A percentile compares a stretch with the other conserved stretches of the same genome.
phyloP scores from a whole-genome alignment of 2,113 vertebrate genomes.

The Nannobrachium achirus region DNA sequence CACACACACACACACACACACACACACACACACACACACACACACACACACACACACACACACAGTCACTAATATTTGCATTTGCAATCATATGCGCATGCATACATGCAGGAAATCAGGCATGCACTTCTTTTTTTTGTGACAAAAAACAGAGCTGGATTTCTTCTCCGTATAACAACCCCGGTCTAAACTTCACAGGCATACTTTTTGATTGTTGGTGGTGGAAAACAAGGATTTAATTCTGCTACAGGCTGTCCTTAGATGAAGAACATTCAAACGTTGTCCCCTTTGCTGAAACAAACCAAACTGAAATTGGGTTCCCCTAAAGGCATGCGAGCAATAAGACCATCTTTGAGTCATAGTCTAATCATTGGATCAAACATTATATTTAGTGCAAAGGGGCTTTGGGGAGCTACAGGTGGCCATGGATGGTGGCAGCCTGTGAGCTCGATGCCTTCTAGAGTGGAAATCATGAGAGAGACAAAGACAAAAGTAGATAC shows the following conservation, averaged over 20 bases:
- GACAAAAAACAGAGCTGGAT: slow-evolving; percentile 15
- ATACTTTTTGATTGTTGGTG: slow-evolving; percentile 37
- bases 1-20: slow-evolving; percentile 48
- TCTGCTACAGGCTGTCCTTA: slow-evolving; percentile 26
- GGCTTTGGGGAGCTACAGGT: slow-evolving; percentile 26
- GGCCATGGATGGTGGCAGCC: slow-evolving; percentile 18
- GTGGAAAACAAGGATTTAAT: slow-evolving; percentile 50
- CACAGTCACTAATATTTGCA: slow-evolving; percentile 26
- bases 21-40: slow-evolving; percentile 16
- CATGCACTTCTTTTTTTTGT: slow-evolving; percentile 33
- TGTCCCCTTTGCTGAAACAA: slow-evolving; percentile 28
- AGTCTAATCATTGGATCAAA: slow-evolving; percentile 50
- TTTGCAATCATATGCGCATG: slow-evolving; percentile 48
- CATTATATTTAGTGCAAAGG: slow-evolving; percentile 49
- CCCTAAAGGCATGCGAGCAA: slow-evolving; percentile 21
- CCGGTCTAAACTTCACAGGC: slow-evolving; percentile 18
- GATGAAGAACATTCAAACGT: slow-evolving; percentile 38
- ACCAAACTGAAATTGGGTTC: slow-evolving; percentile 36
- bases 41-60: slow-evolving; percentile 4
- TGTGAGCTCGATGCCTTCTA: slow-evolving; percentile 13
- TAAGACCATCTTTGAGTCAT: slow-evolving; percentile 24
- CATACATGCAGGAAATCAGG: slow-evolving; percentile 25
- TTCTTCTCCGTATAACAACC: background rate
- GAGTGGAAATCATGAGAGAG: slow-evolving; percentile 14
- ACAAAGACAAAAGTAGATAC: slow-evolving; percentile 2